Evolutionary conservation across 2,888 invertebrate genomes (phyloP), one percentile per base, ranked within the genome.

Genomic region (Rhynchonema sp.): DNA sequence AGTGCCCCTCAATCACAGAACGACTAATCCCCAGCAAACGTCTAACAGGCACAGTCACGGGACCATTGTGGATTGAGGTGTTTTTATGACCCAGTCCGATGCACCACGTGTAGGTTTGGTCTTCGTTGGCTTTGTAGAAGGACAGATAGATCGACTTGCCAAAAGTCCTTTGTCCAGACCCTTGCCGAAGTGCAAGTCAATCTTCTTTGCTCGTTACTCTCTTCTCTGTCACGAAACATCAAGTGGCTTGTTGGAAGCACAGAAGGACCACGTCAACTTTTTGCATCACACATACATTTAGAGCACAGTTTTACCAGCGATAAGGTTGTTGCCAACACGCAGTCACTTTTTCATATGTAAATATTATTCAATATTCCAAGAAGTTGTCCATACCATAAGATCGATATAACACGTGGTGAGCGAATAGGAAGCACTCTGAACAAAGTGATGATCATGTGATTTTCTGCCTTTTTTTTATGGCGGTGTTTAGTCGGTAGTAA

Each of bases 11-110:
- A n/a, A n/a, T n/a, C n/a, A n/a, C n/a, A n/a, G n/a, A n/a, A n/a
- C n/a, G n/a, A 60, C 60, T 61, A 60, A 59, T 71, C 69, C 9
- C 77, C 78, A 65, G 76, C 55, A 81, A 69, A 9, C 74, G 68
- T 52, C 77, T 69, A 0, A 77, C 70, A 28, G 76, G 71, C 23
- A 80, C 64, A 1, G 72, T 73, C 60, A 80, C 76, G 9, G 75
- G 72, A 72, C 80, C 81, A 81, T 6, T 73, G 74, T 20, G 81
- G 81, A 66, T 80, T 77, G 54, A 77, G 66, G 77, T 78, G 62
- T 75, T 77, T 66, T 75, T 77, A 77, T 72, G 20, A 6, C 29
- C 67, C 80, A 52, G 79, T 79, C n/a, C 67, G 61, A 59, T 68
- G 65, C 6, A 66, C 67, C 26, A 71, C 52, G 75, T 72, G 64